Evolutionary conservation across 2,113 vertebrate species (phyloP).

Genomic region (Malurus elegans): DNA sequence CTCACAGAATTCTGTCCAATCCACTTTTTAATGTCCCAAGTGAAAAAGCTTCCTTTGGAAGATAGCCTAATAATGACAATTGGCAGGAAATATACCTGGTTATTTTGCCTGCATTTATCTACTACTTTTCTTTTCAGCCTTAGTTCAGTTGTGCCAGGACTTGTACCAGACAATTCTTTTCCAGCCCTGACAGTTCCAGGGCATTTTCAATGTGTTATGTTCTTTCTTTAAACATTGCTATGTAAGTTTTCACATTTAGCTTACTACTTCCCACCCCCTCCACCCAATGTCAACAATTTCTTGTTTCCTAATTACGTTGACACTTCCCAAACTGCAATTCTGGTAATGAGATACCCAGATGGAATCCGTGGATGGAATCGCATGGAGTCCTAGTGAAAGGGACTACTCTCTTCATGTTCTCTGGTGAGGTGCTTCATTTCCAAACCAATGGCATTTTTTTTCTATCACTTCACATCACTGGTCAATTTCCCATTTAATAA

Average conservation of each 20-base stretch:
- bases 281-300: background rate
- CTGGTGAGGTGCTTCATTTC: background rate
- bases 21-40: background rate
- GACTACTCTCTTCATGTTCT: background rate
- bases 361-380: background rate
- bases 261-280: background rate
- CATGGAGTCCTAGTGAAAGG: background rate
- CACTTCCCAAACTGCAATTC: background rate
- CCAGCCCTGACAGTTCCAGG: background rate
- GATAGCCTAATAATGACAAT: constrained; percentile 1
- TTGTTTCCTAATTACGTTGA: constrained; percentile 1
- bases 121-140: background rate
- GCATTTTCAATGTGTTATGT: background rate
- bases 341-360: background rate
- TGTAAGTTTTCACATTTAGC: background rate
- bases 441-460: background rate
- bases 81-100: constrained; percentile 9
- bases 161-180: background rate
- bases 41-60: constrained; percentile 29
- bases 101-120: constrained; percentile 13
- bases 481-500: background rate
- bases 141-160: background rate
- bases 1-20: background rate
- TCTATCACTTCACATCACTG: background rate
- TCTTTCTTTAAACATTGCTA: constrained; percentile 7